Percentiles rank a stretch among this genome's conserved stretches.
phyloP scores from a whole-genome alignment of 2,113 vertebrate species.

The Mola mola region DNA sequence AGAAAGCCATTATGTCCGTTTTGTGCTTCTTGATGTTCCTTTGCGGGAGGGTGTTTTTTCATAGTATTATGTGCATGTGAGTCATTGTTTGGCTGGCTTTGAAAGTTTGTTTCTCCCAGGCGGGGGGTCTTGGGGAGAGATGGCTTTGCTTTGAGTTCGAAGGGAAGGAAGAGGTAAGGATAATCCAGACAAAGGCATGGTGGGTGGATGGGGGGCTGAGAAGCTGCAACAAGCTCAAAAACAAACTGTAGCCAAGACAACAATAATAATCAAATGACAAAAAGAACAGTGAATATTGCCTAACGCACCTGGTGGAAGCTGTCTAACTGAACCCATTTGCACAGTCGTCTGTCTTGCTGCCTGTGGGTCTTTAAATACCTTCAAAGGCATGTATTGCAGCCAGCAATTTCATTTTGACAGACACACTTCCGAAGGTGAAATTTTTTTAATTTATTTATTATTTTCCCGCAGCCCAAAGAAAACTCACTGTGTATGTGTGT shows the following conservation, averaged over 20 bases:
- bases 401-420: constrained; percentile 75
- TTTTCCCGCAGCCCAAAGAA: constrained; percentile 46
- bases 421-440: constrained; percentile 63
- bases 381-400: constrained; percentile 72
- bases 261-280: constrained; percentile 59
- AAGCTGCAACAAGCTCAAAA: constrained; percentile 28
- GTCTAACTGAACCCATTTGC: constrained; percentile 9
- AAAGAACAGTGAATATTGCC: constrained; percentile 51
- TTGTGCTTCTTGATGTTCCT: constrained; percentile 57
- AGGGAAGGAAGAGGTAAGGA: constrained; percentile 60
- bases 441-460: constrained; percentile 4
- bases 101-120: constrained; percentile 64
- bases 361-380: constrained; percentile 71
- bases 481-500: constrained; percentile 28
- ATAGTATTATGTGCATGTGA: constrained; percentile 50
- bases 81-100: constrained; percentile 70
- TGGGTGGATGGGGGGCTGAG: constrained; percentile 7
- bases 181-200: constrained; percentile 40
- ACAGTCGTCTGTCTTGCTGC: constrained; percentile 42
- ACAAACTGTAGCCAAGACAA: constrained; percentile 51
- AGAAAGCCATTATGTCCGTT: constrained; percentile 67
- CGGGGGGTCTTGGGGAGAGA: constrained; percentile 52
- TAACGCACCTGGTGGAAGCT: constrained; percentile 30
- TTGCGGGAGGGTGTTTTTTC: constrained; percentile 57
- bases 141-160: constrained; percentile 61